These are phyloP conservation scores for Spatulosminthurus flaviceps DNA, from an alignment of 2,888 invertebrate genomes.

Conservation along the genomic window DNA sequence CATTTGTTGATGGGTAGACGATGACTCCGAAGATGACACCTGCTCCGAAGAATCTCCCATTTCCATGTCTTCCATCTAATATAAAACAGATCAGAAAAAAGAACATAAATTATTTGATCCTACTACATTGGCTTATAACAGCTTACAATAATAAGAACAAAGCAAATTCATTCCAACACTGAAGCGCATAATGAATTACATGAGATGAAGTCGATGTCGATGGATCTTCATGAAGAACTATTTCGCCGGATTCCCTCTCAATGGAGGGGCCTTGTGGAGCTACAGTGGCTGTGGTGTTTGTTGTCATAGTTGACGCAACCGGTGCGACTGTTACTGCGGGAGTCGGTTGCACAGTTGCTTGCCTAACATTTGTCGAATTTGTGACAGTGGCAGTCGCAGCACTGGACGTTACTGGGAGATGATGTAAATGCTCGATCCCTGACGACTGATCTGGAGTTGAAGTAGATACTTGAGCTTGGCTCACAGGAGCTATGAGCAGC, in stretches of 20 bases:
- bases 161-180: background rate
- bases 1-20: slow-evolving; percentile 56
- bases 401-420: slow-evolving; percentile 54
- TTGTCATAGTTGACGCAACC: slow-evolving; percentile 42
- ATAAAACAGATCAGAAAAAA: background rate
- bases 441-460: slow-evolving; percentile 62
- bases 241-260: slow-evolving; percentile 33
- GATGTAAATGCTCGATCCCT: slow-evolving; percentile 54
- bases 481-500: slow-evolving; percentile 59
- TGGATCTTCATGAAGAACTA: slow-evolving; percentile 54
- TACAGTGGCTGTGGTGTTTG: slow-evolving; percentile 43
- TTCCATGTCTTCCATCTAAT: slow-evolving; percentile 56
- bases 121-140: background rate
- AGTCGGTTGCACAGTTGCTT: slow-evolving; percentile 60
- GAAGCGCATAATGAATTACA: slow-evolving; percentile 40
- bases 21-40: slow-evolving; percentile 61
- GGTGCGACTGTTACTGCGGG: slow-evolving; percentile 56
- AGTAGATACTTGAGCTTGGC: slow-evolving; percentile 62
- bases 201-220: slow-evolving; percentile 58
- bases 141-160: background rate
- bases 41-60: slow-evolving; percentile 63
- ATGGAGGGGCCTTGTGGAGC: slow-evolving; percentile 40
- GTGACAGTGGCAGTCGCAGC: slow-evolving; percentile 45
- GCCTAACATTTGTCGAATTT: slow-evolving; percentile 54
- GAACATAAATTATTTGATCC: too few species aligned